These are phyloP conservation scores for Anhinga anhinga DNA, from an alignment of 2,113 vertebrate species.

Conservation along the genomic window DNA sequence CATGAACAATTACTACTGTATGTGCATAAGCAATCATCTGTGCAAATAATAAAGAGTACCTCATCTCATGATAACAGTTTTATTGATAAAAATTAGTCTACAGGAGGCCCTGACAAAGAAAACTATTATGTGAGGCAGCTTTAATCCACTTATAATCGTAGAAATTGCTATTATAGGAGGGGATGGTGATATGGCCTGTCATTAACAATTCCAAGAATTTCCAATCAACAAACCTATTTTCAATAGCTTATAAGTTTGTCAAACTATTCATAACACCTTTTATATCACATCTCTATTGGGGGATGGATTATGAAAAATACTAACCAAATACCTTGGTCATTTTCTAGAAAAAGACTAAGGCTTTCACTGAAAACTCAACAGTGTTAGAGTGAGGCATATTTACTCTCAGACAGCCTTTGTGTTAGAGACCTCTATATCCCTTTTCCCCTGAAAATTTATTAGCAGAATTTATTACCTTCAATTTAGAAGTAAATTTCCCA, in stretches of 20 bases:
- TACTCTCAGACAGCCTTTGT: not conserved
- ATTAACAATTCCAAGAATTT: not conserved
- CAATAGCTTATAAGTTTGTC: not conserved
- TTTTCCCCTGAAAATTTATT: not conserved
- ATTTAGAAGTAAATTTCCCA: not conserved
- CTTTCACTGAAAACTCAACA: not conserved
- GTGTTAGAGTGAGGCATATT: not conserved
- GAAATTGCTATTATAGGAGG: not conserved
- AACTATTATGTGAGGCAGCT: not conserved
- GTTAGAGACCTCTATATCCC: not conserved
- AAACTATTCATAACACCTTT: not conserved
- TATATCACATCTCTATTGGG: rapidly evolving
- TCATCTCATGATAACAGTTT: not conserved
- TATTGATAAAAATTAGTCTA: not conserved
- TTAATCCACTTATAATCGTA: not conserved
- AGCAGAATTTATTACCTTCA: not conserved
- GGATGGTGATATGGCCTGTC: not conserved
- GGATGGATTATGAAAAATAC: not conserved
- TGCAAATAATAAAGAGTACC: not conserved
- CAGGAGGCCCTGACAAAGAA: not conserved
- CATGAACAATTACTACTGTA: not conserved
- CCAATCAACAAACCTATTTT: not conserved
- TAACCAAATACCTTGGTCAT: not conserved
- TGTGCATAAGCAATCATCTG: not conserved
- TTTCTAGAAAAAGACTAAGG: not conserved